Base-by-base conservation (phyloP, 2,797 vertebrate genomes). In the Crax fasciolata region DNA sequence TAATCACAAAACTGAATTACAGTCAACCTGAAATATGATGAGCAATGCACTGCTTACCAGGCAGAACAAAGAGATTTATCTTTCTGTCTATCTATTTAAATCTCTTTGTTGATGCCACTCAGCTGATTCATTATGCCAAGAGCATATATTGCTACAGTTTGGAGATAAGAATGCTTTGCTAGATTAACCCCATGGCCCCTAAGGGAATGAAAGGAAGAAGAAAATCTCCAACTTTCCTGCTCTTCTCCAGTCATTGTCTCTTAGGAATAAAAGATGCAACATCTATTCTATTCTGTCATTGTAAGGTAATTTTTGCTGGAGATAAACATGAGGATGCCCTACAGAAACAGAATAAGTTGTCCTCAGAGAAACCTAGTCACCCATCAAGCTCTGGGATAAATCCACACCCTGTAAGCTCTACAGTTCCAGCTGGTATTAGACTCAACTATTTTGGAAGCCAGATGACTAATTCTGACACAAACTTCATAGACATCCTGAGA, bases 11-110 rank as follows among this genome's bases (percentile, higher is more conserved):
- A 90, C 79, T 92, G 92, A 85, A 87, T 93, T 89, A 86, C 65
- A 70, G 39, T 95, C 96, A 88, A 59, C 51, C 72, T 94, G 82
- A 96, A 91, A 95, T 88, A 89, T 25, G 73, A 96, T 77, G 85
- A 96, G 76, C 79, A 94, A 86, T 41, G 41, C 66, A 44, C 19
- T 14, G 19, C 49, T 90, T 77, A 89, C 67, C 38, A 87, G 74
- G 67, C 54, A 74, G 89, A 91, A 96, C 73, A 97, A 71, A 41
- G 62, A 90, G 92, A 84, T 94, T 97, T 96, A 96, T 97, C 95
- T 97, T 96, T 94, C 78, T 87, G 68, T 92, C 95, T 95, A 82
- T 92, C 93, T 95, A 67, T 88, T 94, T 97, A 95, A 96, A 97
- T 97, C 83, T 97, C 84, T 97, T 90, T 83, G 88, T 95, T 94